These are phyloP conservation scores for Acleris holmiana DNA, from an alignment of 2,888 invertebrate species.

Conservation along the genomic window DNA sequence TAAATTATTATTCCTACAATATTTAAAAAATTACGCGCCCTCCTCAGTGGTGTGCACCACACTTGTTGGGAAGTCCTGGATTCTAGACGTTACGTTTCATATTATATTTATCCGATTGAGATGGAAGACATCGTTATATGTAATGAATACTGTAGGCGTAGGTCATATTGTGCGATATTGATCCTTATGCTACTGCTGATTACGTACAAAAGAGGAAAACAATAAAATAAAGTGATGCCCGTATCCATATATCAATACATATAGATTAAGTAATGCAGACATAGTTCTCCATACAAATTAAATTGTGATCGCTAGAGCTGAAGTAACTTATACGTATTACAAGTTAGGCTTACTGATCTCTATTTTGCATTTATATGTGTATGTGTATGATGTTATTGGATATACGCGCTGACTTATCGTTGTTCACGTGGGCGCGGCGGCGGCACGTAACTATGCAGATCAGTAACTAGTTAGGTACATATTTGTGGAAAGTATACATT, in stretches of 20 bases:
- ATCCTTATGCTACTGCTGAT: background rate
- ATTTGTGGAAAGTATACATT: constrained; percentile 18
- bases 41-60: too few relatives aligned
- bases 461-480: constrained; percentile 12
- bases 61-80: too few relatives aligned
- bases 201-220: background rate
- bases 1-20: too few relatives aligned
- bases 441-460: constrained; percentile 18
- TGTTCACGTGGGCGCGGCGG: constrained; percentile 24
- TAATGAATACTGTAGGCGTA: background rate
- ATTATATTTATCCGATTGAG: too few relatives aligned
- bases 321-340: constrained; percentile 33
- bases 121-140: background rate
- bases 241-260: constrained; percentile 3
- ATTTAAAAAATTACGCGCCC: too few relatives aligned
- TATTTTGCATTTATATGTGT: constrained; percentile 31
- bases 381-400: constrained; percentile 19
- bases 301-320: constrained; percentile 35
- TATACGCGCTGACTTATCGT: constrained; percentile 10
- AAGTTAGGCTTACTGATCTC: constrained; percentile 30
- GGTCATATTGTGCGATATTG: background rate
- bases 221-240: constrained; percentile 15
- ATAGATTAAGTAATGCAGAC: background rate
- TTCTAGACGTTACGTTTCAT: too few relatives aligned
- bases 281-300: constrained; percentile 22